A percentile compares a stretch with the other conserved stretches of the same genome.
Evolutionary conservation across 2,888 invertebrate species (phyloP).

Genomic region (Hedya salicella): DNA sequence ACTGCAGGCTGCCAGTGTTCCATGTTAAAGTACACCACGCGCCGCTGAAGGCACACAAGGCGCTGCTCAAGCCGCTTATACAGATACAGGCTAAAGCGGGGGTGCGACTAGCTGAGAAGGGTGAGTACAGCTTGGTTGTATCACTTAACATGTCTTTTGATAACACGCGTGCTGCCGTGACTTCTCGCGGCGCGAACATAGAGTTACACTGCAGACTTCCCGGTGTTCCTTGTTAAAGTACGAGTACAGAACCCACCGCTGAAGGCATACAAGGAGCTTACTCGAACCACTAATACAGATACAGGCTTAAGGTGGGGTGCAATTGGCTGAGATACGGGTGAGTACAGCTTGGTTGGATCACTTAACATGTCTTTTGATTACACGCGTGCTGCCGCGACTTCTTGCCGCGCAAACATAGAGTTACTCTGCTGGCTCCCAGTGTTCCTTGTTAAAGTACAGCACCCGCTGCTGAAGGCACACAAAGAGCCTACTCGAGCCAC

Average conservation of each 20-base stretch:
- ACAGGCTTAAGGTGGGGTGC: constrained; percentile 83
- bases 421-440: constrained; percentile 90
- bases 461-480: constrained; percentile 91
- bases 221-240: constrained; percentile 89
- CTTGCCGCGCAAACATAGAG: constrained; percentile 90
- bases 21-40: constrained; percentile 90
- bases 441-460: constrained; percentile 91
- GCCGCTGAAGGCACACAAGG: constrained; percentile 90
- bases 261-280: constrained; percentile 88
- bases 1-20: constrained; percentile 91
- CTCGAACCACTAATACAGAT: constrained; percentile 87
- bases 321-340: constrained; percentile 86
- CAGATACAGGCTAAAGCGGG: constrained; percentile 86
- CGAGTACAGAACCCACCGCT: constrained; percentile 93
- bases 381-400: constrained; percentile 89
- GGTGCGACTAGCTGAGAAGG: constrained; percentile 85
- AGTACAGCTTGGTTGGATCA: constrained; percentile 72
- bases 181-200: constrained; percentile 89
- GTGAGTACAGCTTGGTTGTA: constrained; percentile 64
- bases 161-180: constrained; percentile 89
- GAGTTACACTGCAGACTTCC: constrained; percentile 92
- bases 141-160: constrained; percentile 92
- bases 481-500: constrained; percentile 87
- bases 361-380: constrained; percentile 91
- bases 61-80: constrained; percentile 87